Percentiles rank a stretch among this genome's conserved stretches.
phyloP scores from a whole-genome alignment of 2,113 vertebrate genomes.

The Vombatus ursinus region DNA sequence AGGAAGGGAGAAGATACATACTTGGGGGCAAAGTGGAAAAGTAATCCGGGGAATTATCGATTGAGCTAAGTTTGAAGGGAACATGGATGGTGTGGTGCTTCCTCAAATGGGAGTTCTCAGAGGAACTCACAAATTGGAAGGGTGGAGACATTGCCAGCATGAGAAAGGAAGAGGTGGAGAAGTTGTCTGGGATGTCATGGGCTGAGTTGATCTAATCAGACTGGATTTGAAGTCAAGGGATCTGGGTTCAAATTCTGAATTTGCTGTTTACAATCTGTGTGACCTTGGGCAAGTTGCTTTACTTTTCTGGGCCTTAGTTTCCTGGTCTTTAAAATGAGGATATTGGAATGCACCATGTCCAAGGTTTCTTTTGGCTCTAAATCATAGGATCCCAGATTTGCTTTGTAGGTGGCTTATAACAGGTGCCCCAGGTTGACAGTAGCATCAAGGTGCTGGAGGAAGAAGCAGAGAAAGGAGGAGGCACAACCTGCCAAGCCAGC shows the following conservation, averaged over 20 bases:
- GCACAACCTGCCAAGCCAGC: slow-evolving; percentile 4
- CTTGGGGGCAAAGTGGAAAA: not conserved
- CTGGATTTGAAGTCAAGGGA: not conserved
- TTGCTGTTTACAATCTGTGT: not conserved
- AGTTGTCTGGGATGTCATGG: not conserved
- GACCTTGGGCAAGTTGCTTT: not conserved
- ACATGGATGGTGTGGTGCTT: not conserved
- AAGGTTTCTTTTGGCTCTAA: not conserved
- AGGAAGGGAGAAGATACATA: not conserved
- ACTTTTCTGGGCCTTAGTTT: not conserved
- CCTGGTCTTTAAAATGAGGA: not conserved
- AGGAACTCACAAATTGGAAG: not conserved
- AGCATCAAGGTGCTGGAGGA: not conserved
- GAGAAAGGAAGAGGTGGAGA: not conserved
- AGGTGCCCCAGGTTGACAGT: not conserved
- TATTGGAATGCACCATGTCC: not conserved
- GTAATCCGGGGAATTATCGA: not conserved
- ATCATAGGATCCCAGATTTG: not conserved
- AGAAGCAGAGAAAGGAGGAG: not conserved
- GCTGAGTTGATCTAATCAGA: not conserved
- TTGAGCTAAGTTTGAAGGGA: not conserved
- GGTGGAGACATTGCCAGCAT: not conserved
- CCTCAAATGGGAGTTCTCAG: not conserved
- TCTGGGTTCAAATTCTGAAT: not conserved
- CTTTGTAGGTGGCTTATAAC: not conserved